Conservation (phyloP, 2,113 vertebrate species). For the Pelecanus crispus region DNA sequence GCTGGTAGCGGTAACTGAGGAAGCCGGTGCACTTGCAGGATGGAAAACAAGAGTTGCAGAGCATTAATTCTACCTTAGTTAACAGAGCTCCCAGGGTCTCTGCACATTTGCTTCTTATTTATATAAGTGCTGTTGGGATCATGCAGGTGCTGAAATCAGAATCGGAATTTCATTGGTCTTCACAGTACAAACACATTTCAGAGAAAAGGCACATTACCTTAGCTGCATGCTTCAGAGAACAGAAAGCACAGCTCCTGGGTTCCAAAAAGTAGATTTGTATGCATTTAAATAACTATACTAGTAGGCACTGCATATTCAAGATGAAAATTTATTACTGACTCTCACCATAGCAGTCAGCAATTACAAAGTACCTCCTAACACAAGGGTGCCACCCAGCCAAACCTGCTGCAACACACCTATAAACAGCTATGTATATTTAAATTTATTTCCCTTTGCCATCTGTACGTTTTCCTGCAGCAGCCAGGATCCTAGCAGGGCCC, state of each 20-base stretch:
- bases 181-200: background rate
- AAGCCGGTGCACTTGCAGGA: background rate
- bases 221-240: background rate
- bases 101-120: background rate
- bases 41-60: background rate
- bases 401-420: background rate
- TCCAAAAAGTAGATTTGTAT: background rate
- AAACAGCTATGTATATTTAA: background rate
- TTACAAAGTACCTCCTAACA: background rate
- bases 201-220: background rate
- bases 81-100: background rate
- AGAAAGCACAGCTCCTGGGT: background rate
- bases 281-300: background rate
- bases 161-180: background rate
- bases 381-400: background rate
- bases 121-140: background rate
- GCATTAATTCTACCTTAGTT: background rate
- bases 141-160: background rate
- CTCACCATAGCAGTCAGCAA: background rate
- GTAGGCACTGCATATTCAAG: background rate
- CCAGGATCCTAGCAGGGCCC: background rate
- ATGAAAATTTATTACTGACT: background rate
- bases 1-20: accelerated
- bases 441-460: background rate
- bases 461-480: background rate